Conservation (phyloP, 2,888 invertebrate genomes). For the Polia nebulosa region DNA sequence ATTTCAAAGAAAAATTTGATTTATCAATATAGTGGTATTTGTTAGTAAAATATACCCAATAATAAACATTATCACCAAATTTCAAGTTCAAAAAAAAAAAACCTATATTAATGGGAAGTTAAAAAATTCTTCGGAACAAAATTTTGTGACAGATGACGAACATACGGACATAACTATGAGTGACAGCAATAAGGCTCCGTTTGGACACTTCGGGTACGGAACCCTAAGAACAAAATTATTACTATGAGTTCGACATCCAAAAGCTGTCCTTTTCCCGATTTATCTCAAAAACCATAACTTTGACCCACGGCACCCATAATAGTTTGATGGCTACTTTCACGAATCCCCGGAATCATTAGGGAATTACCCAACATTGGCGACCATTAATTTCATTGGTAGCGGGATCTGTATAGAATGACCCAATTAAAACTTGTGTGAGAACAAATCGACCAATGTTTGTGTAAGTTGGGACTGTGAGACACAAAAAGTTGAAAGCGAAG, state of each 20-base stretch:
- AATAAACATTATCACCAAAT: too few species aligned
- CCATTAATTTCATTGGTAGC: conserved; percentile 48
- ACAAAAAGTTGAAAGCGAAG: conserved; percentile 5
- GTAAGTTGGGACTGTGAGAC: conserved; percentile 17
- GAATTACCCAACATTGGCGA: conserved; percentile 29
- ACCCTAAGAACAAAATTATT: too few species aligned
- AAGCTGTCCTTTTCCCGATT: neutral
- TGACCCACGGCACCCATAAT: neutral
- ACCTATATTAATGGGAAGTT: too few species aligned
- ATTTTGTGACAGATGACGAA: too few species aligned
- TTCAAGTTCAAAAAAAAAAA: too few species aligned
- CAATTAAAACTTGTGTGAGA: conserved; percentile 71
- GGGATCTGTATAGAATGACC: conserved; percentile 60
- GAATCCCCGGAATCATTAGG: conserved; percentile 43
- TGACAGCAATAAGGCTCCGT: too few species aligned
- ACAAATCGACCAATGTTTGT: conserved; percentile 51
- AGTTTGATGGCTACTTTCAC: conserved; percentile 36
- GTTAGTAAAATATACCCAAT: too few species aligned
- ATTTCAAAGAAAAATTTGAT: too few species aligned
- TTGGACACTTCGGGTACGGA: too few species aligned
- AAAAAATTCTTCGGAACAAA: too few species aligned
- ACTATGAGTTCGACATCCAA: neutral
- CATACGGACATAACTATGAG: too few species aligned
- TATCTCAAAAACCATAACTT: neutral
- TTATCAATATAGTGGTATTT: too few species aligned